Conservation (phyloP, 2,113 vertebrate genomes). For the Megalops atlanticus region DNA sequence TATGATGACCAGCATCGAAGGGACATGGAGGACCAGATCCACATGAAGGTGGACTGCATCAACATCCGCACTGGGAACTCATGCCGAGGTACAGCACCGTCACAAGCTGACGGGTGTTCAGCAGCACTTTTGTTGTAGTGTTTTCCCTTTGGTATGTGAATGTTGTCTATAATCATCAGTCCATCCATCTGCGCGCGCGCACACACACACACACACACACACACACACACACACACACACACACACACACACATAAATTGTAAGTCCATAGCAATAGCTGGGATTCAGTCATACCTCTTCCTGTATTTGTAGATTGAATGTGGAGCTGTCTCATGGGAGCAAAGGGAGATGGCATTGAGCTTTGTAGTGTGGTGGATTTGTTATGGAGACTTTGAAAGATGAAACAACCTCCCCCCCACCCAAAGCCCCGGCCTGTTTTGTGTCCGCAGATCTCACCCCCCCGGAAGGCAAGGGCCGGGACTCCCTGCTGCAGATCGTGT, state of each 20-base stretch:
- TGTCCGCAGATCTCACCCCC: slow-evolving; percentile 78
- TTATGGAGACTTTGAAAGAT: too few species aligned
- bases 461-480: slow-evolving; percentile 87
- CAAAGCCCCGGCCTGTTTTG: neutral
- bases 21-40: slow-evolving; percentile 88
- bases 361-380: too few species aligned
- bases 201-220: too few species aligned
- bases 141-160: neutral
- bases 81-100: slow-evolving; percentile 77
- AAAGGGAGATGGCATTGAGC: too few species aligned
- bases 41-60: slow-evolving; percentile 89
- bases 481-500: slow-evolving; percentile 88
- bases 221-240: too few species aligned
- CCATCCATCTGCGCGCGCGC: neutral
- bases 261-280: too few species aligned
- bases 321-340: too few species aligned
- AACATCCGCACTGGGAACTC: slow-evolving; percentile 82
- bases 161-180: neutral
- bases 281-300: neutral
- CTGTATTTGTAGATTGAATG: too few species aligned
- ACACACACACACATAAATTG: too few species aligned
- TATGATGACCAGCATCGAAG: slow-evolving; percentile 84
- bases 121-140: neutral
- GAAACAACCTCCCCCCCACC: too few species aligned
- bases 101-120: neutral